Base-by-base conservation (phyloP, 2,888 invertebrate genomes). In the Chironomus riparius region DNA sequence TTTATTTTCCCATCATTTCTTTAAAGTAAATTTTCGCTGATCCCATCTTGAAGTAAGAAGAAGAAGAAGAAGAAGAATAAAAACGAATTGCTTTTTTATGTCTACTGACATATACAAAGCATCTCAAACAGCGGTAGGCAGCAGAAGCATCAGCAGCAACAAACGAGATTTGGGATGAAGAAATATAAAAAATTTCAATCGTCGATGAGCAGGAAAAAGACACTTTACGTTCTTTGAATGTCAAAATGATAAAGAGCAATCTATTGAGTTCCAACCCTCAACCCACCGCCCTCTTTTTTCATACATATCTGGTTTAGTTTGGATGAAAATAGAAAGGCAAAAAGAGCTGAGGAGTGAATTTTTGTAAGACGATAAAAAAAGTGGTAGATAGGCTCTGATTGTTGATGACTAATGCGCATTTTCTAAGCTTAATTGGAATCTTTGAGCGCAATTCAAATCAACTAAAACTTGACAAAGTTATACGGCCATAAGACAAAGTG, bases 331-430 rank as follows among this genome's bases (percentile, higher is more conserved):
- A 56, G 50, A 50, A 15, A n/a, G 18, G 2, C n/a, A 15, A 70
- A 70, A 50, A 70, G 70, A 70, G 70, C 70, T 70, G 70, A 56
- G 70, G 56, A 70, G 24, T 15, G 56, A 70, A 56, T 47, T 50
- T 70, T 70, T 18, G 21, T 15, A 47, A 18, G 24, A 21, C 15
- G 38, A 38, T 10, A 38, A 38, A 38, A 28, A 38, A 38, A 38
- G 38, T 38, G 38, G 38, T 38, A 1, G 38, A 10, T 10, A 1
- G 10, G 10, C 7, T 38, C 2, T 0, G 10, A 38, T 10, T 2
- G 38, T 10, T 7, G 7, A 2, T 10, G 38, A 38, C 5, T 38
- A 38, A 2, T 1, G 10, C 28, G 38, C 10, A 38, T 38, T 38
- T 38, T 38, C 10, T 10, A 1, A 2, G 10, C 6, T 28, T 38